Conservation (phyloP, 2,797 vertebrate species). For the Orientallactaga sibirica region DNA sequence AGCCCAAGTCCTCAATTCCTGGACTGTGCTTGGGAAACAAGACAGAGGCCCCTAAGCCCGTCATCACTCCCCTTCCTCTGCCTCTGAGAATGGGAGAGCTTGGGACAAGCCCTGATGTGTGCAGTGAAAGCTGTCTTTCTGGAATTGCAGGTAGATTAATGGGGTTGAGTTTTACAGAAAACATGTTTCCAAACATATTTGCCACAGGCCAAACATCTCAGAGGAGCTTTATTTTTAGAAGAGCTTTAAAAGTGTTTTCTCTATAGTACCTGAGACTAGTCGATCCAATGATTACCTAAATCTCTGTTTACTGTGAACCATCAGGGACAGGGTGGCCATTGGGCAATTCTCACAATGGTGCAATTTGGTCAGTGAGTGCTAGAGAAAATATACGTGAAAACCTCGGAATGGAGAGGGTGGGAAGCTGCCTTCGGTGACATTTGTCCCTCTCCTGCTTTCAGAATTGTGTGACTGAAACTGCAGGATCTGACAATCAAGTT, state of each 20-base stretch:
- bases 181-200: slow-evolving; percentile 79
- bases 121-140: slow-evolving; percentile 79
- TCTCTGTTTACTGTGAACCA: not conserved
- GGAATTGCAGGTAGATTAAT: slow-evolving; percentile 81
- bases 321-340: not conserved
- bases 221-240: slow-evolving; percentile 76
- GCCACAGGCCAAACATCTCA: slow-evolving; percentile 79
- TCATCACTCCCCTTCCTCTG: slow-evolving; percentile 35
- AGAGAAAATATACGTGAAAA: not conserved
- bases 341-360: not conserved
- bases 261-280: slow-evolving; percentile 48
- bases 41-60: not conserved
- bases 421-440: not conserved
- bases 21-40: not conserved
- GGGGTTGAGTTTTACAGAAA: slow-evolving; percentile 81
- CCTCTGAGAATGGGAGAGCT: slow-evolving; percentile 49
- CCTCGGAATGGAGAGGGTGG: not conserved
- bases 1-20: not conserved
- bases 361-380: fast-evolving
- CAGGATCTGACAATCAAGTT: slow-evolving; percentile 51
- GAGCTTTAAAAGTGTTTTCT: slow-evolving; percentile 67
- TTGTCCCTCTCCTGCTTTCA: not conserved
- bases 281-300: slow-evolving; percentile 38
- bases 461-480: slow-evolving; percentile 45
- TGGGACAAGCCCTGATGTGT: slow-evolving; percentile 81